Conservation (phyloP, 2,888 invertebrate species). For the Phalangium opilio region DNA sequence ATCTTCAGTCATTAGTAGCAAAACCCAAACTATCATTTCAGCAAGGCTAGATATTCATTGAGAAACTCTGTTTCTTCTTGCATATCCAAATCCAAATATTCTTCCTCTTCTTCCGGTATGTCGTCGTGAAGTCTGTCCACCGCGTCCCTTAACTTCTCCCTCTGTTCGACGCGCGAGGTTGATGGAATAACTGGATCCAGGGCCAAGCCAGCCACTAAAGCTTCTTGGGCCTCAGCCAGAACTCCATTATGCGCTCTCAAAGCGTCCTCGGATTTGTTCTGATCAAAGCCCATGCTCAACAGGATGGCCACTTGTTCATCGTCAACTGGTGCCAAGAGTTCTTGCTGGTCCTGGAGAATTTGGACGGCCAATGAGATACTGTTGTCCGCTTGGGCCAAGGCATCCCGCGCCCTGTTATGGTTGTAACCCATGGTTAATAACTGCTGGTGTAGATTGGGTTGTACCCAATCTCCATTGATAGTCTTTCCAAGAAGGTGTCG, state of each 20-base stretch:
- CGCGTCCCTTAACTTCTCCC: slow-evolving; percentile 33
- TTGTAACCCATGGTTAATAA: slow-evolving; percentile 43
- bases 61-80: slow-evolving; percentile 46
- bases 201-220: slow-evolving; percentile 32
- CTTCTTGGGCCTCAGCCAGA: slow-evolving; percentile 42
- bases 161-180: no score
- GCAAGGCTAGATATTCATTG: background rate
- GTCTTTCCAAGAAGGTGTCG: slow-evolving; percentile 42
- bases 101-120: slow-evolving; percentile 45
- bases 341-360: no score
- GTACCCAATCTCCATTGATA: slow-evolving; percentile 39
- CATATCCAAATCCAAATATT: slow-evolving; percentile 54
- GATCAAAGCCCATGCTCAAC: slow-evolving; percentile 43
- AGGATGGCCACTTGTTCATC: no score
- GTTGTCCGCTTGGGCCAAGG: slow-evolving; percentile 29
- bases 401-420: slow-evolving; percentile 37
- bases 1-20: no score
- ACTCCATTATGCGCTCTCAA: slow-evolving; percentile 41
- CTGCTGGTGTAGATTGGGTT: background rate
- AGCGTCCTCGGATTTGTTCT: slow-evolving; percentile 39
- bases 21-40: no score
- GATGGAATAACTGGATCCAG: no score
- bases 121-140: slow-evolving; percentile 44
- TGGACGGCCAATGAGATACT: no score
- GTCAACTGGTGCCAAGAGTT: no score